Evolutionary conservation across 2,888 invertebrate genomes (phyloP).

Genomic region (Conchocele bisecta): DNA sequence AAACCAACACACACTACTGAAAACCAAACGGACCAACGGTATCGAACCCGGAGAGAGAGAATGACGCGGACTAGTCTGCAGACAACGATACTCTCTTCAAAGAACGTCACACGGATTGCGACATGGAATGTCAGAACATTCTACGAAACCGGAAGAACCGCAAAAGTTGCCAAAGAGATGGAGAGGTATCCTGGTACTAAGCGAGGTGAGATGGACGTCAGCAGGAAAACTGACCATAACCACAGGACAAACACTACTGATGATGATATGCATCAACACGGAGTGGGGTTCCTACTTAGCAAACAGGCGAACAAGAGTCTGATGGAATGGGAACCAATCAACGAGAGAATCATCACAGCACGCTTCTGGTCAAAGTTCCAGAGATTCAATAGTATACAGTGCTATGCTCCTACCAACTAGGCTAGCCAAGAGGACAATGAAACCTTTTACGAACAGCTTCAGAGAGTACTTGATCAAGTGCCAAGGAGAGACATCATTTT

Average conservation of each 20-base stretch:
- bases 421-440: constrained; percentile 5
- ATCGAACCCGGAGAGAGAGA: constrained; percentile 14
- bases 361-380: constrained; percentile 8
- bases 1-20: neutral
- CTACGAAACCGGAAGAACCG: constrained; percentile 24
- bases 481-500: constrained; percentile 8
- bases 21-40: neutral
- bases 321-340: constrained; percentile 19
- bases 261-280: no score
- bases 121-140: constrained; percentile 18
- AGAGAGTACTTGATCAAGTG: neutral
- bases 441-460: constrained; percentile 2
- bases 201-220: no score
- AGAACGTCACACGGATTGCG: constrained; percentile 16
- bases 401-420: no score
- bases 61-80: constrained; percentile 5
- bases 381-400: neutral
- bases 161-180: constrained; percentile 12
- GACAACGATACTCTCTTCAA: constrained; percentile 1
- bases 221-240: no score
- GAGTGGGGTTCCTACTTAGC: no score
- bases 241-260: no score
- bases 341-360: constrained; percentile 10
- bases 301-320: constrained; percentile 8
- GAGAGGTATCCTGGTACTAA: no score